These are phyloP conservation scores for Anas platyrhynchos DNA, from an alignment of 2,113 vertebrate genomes.

Conservation along the genomic window DNA sequence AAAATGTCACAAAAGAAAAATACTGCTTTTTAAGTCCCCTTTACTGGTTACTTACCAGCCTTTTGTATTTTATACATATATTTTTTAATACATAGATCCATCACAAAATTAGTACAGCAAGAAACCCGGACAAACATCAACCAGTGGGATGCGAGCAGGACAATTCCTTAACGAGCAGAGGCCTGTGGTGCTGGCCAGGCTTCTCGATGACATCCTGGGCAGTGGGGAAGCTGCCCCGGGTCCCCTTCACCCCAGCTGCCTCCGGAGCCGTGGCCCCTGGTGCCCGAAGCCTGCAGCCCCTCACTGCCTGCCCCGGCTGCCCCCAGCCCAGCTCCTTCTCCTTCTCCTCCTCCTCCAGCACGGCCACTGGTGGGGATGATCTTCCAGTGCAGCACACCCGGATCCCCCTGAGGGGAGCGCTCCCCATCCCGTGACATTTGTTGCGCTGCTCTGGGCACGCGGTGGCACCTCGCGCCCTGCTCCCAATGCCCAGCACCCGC, in stretches of 20 bases:
- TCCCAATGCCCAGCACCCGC: background rate
- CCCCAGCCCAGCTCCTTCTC: background rate
- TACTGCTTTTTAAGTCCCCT: constrained; percentile 83
- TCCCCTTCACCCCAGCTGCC: rapidly evolving
- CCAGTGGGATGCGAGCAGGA: constrained; percentile 64
- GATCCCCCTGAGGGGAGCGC: background rate
- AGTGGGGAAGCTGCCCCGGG: background rate
- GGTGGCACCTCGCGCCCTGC: background rate
- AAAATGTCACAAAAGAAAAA: constrained; percentile 84
- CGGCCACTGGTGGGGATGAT: background rate
- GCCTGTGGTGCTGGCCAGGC: background rate
- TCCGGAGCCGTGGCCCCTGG: background rate
- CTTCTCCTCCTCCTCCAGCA: background rate
- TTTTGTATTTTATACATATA: constrained; percentile 76
- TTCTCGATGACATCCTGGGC: background rate
- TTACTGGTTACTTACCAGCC: constrained; percentile 72
- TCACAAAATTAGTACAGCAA: constrained; percentile 77
- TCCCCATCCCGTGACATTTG: background rate
- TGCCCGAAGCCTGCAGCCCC: background rate
- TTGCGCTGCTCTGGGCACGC: background rate
- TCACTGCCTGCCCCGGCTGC: background rate
- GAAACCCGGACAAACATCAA: constrained; percentile 74
- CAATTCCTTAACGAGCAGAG: constrained; percentile 5
- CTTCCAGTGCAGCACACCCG: background rate
- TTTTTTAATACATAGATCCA: constrained; percentile 81